These are phyloP conservation scores for Thryonomys swinderianus DNA, from an alignment of 2,113 vertebrate species.

Conservation along the genomic window DNA sequence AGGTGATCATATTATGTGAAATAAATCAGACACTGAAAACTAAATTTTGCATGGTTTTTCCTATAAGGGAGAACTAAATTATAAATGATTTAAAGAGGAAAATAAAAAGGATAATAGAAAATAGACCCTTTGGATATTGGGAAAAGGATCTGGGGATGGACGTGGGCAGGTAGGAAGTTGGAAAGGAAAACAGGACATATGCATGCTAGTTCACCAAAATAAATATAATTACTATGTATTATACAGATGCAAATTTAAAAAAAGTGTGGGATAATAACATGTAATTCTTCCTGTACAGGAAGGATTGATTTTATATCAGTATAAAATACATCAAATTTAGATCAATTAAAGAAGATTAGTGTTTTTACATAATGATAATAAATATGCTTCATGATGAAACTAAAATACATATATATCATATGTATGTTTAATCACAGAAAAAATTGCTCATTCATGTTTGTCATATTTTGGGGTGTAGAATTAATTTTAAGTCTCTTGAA, in stretches of 20 bases:
- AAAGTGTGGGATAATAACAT: not conserved
- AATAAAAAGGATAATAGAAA: not conserved
- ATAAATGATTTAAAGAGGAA: not conserved
- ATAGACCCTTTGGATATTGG: not conserved
- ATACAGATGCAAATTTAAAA: not conserved
- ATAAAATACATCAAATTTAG: not conserved
- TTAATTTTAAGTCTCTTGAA: not conserved
- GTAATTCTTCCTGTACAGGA: not conserved
- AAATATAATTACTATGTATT: not conserved
- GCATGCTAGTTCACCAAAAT: not conserved
- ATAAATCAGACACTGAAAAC: not conserved
- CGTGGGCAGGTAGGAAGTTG: too few relatives aligned
- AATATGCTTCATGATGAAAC: not conserved
- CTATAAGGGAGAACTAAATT: not conserved
- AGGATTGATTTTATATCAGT: not conserved
- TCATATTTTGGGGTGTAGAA: not conserved
- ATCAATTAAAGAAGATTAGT: not conserved
- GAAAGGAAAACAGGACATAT: not conserved
- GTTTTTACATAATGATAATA: not conserved
- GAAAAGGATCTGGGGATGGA: not conserved
- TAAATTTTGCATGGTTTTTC: not conserved
- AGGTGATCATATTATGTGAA: not conserved
- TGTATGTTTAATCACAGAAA: not conserved
- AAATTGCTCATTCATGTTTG: not conserved
- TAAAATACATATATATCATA: not conserved